These are phyloP conservation scores for Chesias legatella DNA, from an alignment of 2,888 invertebrate species.

Conservation along the genomic window DNA sequence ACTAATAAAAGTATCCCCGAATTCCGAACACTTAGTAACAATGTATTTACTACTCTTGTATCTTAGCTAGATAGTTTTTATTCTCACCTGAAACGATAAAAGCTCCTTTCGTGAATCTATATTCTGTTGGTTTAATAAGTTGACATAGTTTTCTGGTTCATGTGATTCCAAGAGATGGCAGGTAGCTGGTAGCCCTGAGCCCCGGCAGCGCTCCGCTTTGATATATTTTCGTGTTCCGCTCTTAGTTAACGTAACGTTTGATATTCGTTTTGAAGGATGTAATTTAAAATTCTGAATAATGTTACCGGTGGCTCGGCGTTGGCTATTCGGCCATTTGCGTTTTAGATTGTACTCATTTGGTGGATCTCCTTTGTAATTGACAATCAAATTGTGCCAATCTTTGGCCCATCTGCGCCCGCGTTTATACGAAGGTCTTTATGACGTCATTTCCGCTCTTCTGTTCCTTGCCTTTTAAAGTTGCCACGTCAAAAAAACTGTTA, in stretches of 20 bases:
- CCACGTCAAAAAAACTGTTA: too few relatives aligned
- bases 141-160: too few relatives aligned
- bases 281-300: slow-evolving; percentile 33
- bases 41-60: too few relatives aligned
- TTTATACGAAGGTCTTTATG: background rate
- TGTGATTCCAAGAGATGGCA: too few relatives aligned
- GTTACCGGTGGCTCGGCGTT: slow-evolving; percentile 21
- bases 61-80: too few relatives aligned
- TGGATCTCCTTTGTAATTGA: slow-evolving; percentile 13
- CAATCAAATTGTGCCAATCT: slow-evolving; percentile 16
- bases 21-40: too few relatives aligned
- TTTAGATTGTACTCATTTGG: slow-evolving; percentile 13
- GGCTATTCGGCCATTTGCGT: slow-evolving; percentile 23
- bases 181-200: slow-evolving; percentile 13
- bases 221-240: slow-evolving; percentile 43
- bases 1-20: too few relatives aligned
- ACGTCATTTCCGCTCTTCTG: too few relatives aligned
- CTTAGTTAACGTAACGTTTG: slow-evolving; percentile 31
- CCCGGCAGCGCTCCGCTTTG: slow-evolving; percentile 34
- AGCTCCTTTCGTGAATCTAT: too few relatives aligned
- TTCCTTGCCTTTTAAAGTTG: too few relatives aligned
- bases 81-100: too few relatives aligned
- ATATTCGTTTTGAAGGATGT: slow-evolving; percentile 32
- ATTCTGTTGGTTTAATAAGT: too few relatives aligned
- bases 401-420: background rate